Evolutionary conservation across 2,113 vertebrate species (phyloP).

Genomic region (Harpagus bidentatus): DNA sequence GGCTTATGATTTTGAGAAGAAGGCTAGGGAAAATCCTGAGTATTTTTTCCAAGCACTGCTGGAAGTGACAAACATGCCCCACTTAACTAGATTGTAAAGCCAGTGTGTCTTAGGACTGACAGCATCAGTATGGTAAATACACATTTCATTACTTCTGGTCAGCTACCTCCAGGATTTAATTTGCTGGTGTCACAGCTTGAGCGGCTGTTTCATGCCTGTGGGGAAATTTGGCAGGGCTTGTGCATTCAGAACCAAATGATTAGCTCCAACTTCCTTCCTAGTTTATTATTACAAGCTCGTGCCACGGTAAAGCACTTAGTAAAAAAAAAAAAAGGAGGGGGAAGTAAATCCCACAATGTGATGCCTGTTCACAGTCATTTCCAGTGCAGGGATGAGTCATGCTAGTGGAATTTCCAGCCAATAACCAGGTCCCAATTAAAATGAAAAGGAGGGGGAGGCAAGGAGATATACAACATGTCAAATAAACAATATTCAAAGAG

Average conservation of each 20-base stretch:
- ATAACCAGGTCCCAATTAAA: neutral
- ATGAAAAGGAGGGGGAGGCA: neutral
- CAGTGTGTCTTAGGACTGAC: slow-evolving; percentile 47
- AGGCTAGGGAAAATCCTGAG: neutral
- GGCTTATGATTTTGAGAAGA: neutral
- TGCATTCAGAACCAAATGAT: slow-evolving; percentile 55
- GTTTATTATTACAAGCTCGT: slow-evolving; percentile 45
- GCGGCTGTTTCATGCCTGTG: slow-evolving; percentile 40
- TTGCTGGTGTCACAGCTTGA: slow-evolving; percentile 64
- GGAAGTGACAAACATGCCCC: slow-evolving; percentile 34
- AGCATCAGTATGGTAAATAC: slow-evolving; percentile 65
- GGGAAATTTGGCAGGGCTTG: slow-evolving; percentile 60
- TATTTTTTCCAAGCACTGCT: neutral
- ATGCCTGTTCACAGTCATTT: neutral
- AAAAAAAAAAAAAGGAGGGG: neutral
- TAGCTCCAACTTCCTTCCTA: slow-evolving; percentile 53
- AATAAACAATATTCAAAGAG: neutral
- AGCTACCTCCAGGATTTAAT: slow-evolving; percentile 61
- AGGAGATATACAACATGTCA: neutral
- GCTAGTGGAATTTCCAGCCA: slow-evolving; percentile 19
- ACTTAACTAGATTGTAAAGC: slow-evolving; percentile 32
- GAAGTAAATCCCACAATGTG: neutral
- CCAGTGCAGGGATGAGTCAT: neutral
- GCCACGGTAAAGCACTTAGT: neutral
- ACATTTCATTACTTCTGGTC: slow-evolving; percentile 71